Evolutionary conservation across 2,888 invertebrate genomes (phyloP).

Genomic region (Spodoptera exigua): DNA sequence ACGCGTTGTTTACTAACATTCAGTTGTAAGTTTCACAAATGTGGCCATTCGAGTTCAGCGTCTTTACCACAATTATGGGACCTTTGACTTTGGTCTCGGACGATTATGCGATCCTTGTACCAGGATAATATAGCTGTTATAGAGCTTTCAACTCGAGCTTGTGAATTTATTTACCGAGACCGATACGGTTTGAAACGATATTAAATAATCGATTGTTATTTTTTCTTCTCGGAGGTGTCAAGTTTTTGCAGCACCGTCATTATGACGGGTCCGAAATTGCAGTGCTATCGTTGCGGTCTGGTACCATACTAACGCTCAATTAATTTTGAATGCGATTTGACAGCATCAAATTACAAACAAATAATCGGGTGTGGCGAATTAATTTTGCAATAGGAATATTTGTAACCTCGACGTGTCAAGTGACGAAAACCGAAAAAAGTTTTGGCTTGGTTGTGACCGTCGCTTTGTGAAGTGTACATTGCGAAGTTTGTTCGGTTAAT

Average conservation of each 20-base stretch:
- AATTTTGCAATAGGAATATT: conserved; percentile 59
- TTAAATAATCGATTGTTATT: conserved; percentile 80
- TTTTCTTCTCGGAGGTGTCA: conserved; percentile 72
- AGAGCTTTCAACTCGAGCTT: conserved; percentile 55
- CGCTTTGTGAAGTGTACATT: conserved; percentile 44
- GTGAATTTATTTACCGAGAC: conserved; percentile 68
- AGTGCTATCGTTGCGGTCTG: conserved; percentile 74
- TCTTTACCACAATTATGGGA: conserved; percentile 63
- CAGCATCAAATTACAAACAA: conserved; percentile 78
- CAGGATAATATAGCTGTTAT: conserved; percentile 53
- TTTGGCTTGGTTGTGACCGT: conserved; percentile 16
- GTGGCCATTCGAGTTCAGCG: conserved; percentile 58
- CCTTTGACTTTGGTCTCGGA: conserved; percentile 64
- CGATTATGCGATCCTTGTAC: conserved; percentile 60
- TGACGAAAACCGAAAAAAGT: conserved; percentile 47
- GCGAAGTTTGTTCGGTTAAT: conserved; percentile 57
- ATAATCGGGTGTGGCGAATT: conserved; percentile 61
- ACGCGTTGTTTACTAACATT: conserved; percentile 81
- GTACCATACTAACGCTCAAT: conserved; percentile 78
- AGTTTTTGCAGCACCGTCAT: conserved; percentile 83
- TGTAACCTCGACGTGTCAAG: conserved; percentile 59
- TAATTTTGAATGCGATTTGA: conserved; percentile 82
- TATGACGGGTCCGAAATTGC: conserved; percentile 80
- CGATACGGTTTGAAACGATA: conserved; percentile 69
- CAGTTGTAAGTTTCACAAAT: conserved; percentile 61